A percentile compares a stretch with the other conserved stretches of the same genome.
Conservation (phyloP, 2,888 invertebrate genomes). For the Nudaria mundana region DNA sequence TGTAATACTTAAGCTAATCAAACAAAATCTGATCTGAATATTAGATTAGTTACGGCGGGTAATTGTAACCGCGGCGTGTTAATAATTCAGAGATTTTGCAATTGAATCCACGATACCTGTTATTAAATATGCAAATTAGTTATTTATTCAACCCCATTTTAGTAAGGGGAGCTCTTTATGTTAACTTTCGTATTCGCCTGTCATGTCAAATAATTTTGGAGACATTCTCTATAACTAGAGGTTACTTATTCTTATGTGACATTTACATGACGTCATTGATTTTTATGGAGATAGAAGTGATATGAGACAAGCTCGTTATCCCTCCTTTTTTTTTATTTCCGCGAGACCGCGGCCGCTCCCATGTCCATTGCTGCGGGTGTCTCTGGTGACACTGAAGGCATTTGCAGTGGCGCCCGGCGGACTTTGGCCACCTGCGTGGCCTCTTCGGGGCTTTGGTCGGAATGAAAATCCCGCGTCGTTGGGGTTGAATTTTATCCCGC, state of each 20-base stretch:
- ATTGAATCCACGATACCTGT: slow-evolving; percentile 73
- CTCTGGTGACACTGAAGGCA: no score
- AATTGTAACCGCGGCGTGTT: slow-evolving; percentile 57
- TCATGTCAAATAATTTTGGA: slow-evolving; percentile 30
- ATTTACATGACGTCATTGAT: neutral
- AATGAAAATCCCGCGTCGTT: no score
- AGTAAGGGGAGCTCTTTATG: slow-evolving; percentile 46
- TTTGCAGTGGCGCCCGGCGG: no score
- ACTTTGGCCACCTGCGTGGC: no score
- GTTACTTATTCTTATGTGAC: slow-evolving; percentile 6
- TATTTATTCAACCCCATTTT: slow-evolving; percentile 70
- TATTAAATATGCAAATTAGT: slow-evolving; percentile 78
- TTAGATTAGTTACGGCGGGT: slow-evolving; percentile 62
- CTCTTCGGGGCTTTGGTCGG: no score
- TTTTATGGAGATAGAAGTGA: neutral
- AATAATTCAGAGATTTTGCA: slow-evolving; percentile 68
- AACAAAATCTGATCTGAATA: slow-evolving; percentile 67
- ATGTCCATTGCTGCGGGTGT: no score
- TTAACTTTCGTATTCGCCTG: slow-evolving; percentile 38
- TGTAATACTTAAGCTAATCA: slow-evolving; percentile 40
- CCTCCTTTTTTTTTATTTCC: no score
- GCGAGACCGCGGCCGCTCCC: no score
- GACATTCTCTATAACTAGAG: neutral
- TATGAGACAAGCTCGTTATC: neutral
- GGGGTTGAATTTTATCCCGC: no score